Percentiles rank a stretch among this genome's conserved stretches.
Evolutionary conservation across 2,797 vertebrate species (phyloP).

Genomic region (Gouania willdenowi): DNA sequence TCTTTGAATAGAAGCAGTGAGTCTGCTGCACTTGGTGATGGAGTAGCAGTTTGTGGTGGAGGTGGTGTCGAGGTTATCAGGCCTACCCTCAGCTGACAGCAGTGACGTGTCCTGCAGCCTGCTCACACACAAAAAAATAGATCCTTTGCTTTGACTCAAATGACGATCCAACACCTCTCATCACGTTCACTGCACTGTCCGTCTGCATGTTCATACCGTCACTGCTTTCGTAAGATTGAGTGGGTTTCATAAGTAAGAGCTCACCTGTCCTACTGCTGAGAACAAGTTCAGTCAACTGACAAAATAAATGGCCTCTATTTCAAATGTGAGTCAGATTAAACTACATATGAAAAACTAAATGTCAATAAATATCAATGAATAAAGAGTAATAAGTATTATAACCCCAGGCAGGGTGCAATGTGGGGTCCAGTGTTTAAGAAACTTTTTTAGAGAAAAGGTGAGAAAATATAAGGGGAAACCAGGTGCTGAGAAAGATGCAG

Average conservation of each 20-base stretch:
- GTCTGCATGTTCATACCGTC: slow-evolving; percentile 8
- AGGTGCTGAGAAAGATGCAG: no score
- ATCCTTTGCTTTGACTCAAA: slow-evolving; percentile 42
- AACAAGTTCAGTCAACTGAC: no score
- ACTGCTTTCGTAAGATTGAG: slow-evolving; percentile 3
- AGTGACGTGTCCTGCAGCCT: slow-evolving; percentile 42
- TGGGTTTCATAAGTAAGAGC: background rate
- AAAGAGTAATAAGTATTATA: no score
- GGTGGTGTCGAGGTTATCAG: slow-evolving; percentile 50
- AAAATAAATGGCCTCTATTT: no score
- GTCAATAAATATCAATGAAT: no score
- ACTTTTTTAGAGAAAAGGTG: no score
- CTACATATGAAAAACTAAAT: no score
- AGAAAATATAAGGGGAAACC: no score
- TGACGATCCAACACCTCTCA: slow-evolving; percentile 22
- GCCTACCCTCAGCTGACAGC: slow-evolving; percentile 32
- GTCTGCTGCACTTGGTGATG: slow-evolving; percentile 16
- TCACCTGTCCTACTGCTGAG: no score
- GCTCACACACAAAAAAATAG: slow-evolving; percentile 49
- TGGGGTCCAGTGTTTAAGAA: no score
- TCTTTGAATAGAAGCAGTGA: slow-evolving; percentile 47
- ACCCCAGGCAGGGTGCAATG: no score
- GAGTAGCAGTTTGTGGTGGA: slow-evolving; percentile 46
- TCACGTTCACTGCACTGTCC: slow-evolving; percentile 24
- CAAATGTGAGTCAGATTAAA: no score